Base-by-base conservation (phyloP, 2,113 vertebrate species). In the Chamaetylas fuelleborni region DNA sequence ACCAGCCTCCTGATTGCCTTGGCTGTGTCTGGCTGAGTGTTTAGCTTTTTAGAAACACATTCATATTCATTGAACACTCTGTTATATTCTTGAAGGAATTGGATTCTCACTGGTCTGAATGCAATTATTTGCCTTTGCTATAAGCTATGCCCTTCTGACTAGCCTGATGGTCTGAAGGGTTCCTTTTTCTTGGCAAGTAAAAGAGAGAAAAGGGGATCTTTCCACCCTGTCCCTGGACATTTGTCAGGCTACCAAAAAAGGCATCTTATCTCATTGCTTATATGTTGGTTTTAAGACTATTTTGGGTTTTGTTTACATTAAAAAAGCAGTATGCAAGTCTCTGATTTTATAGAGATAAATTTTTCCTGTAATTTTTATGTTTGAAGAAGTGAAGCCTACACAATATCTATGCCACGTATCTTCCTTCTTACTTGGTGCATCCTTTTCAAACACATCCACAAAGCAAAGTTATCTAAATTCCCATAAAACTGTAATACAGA, bases 341-440 rank as follows among this genome's bases (percentile, higher is more conserved):
- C 64, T 67, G 29, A 77, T 14, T 69, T 53, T 57, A 82, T 14
- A 38, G 7, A 74, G 19, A 54, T 5, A 33, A 2, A n/a, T 62
- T 90, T 90, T 62, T 36, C 4, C 8, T 3, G 5, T 28, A 20
- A 6, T 57, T 61, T 91, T 69, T n/a, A 17, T 36, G 2, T 36
- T 66, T 36, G 23, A 92, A 23, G 58, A 57, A 79, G 28, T 45
- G 33, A 84, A 86, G 8, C 12, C 33, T 72, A n/a, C 12, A 61
- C 12, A 33, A 16, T 61, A 54, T 11, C 19, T 4, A 17, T 0
- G 0, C 7, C 50, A 22, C 20, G 11, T 54, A 53, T 57, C 67
- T 66, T 90, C 38, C 29, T 77, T 90, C 4, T 1, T 69, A 72
- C 13, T 57, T 31, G 14, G 10, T 50, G 16, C 3, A 66, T 60